Base-by-base conservation (phyloP, 2,797 vertebrate genomes). In the Netta rufina region DNA sequence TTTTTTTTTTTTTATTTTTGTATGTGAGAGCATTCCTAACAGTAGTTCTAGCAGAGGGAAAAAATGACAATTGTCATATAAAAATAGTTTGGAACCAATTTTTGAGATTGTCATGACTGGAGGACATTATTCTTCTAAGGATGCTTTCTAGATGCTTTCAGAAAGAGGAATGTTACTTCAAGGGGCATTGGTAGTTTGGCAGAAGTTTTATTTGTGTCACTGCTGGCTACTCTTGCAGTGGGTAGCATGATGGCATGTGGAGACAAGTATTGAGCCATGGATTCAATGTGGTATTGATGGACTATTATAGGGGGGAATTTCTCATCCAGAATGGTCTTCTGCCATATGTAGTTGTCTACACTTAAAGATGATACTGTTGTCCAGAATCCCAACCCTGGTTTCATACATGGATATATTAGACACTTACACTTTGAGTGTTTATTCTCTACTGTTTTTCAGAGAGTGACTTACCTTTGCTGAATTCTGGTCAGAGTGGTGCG, bases 371-470 rank as follows among this genome's bases (percentile, higher is more conserved):
- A 3, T 9, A 17, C 5, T 66, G 11, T 7, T 62, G 25, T 58
- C 32, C 27, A 21, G 25, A 72, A 78, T 45, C 7, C 13, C 45
- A 74, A 25, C 33, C 27, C 74, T 8, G 17, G 43, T 85, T 73
- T 92, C 5, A 2, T 24, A 8, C 0, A 0, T 8, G 43, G 3
- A 5, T 75, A 5, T 45, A 8, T 25, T 38, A 61, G 7, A 24
- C 6, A 13, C 7, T 19, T 25, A 11, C 0, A 1, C 18, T 89
- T 83, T 56, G 9, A 57, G 53, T 43, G 18, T 43, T 43, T 43
- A 43, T 43, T 43, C 43, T 43, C 43, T 43, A 19, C 18, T 19
- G 43, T 43, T 43, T 43, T 43, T 43, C 43, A 43, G 43, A 43
- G 43, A 19, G 43, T 2, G 5, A 36, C 65, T 69, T 24, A 69